phyloP scores from a whole-genome alignment of 2,888 invertebrate species.

The Drosophila nr. perissopoda region DNA sequence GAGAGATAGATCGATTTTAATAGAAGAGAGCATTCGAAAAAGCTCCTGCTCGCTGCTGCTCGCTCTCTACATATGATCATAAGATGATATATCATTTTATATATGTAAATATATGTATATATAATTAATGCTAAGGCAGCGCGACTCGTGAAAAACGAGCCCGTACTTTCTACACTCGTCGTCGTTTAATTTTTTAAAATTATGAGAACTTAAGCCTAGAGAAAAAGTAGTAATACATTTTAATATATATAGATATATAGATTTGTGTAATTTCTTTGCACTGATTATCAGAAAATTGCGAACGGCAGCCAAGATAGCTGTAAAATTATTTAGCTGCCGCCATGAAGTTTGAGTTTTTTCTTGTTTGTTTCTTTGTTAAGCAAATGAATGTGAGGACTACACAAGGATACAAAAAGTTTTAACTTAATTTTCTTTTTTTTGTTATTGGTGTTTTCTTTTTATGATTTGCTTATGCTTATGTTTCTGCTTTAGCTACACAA shows the following conservation, averaged over 20 bases:
- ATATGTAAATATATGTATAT: conserved; percentile 29
- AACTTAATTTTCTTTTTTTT: conserved; percentile 30
- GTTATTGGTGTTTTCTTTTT: neutral
- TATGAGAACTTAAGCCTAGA: conserved; percentile 73
- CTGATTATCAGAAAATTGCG: conserved; percentile 70
- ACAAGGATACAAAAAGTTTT: conserved; percentile 46
- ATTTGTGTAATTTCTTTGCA: conserved; percentile 66
- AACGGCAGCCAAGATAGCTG: conserved; percentile 39
- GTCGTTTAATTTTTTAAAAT: conserved; percentile 47
- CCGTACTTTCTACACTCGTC: conserved; percentile 51
- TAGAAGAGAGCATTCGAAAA: conserved; percentile 39
- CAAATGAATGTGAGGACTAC: conserved; percentile 31
- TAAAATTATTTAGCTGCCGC: conserved; percentile 48
- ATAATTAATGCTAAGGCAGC: conserved; percentile 60
- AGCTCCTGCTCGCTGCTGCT: conserved; percentile 31
- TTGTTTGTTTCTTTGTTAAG: conserved; percentile 20
- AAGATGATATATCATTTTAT: conserved; percentile 30
- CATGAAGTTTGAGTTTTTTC: conserved; percentile 46
- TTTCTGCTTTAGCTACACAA: conserved; percentile 31
- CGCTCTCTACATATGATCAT: conserved; percentile 40
- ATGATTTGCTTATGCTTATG: conserved; percentile 24
- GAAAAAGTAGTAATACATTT: conserved; percentile 70
- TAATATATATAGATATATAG: conserved; percentile 27
- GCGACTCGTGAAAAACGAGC: conserved; percentile 46
- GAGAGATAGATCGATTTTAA: conserved; percentile 41